Conservation (phyloP, 2,888 invertebrate genomes). For the Clostera curtula region DNA sequence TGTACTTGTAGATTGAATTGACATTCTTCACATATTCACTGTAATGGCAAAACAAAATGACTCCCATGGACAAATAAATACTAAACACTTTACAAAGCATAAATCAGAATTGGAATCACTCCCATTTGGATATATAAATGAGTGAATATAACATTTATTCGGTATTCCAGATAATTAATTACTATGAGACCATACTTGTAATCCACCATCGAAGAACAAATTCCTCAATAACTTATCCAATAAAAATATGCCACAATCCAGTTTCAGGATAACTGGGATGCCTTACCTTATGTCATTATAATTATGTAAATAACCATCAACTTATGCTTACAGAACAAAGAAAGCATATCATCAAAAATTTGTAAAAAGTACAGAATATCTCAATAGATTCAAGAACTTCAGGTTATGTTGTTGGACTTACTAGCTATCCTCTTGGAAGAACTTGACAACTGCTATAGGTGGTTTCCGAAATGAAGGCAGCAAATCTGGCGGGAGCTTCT, state of each 20-base stretch:
- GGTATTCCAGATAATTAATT: too few relatives aligned
- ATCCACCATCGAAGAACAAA: neutral
- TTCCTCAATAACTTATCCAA: neutral
- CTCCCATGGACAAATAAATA: too few relatives aligned
- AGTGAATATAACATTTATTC: too few relatives aligned
- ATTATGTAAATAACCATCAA: constrained; percentile 30
- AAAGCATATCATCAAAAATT: constrained; percentile 9
- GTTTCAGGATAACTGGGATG: constrained; percentile 13
- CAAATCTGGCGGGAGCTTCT: constrained; percentile 80
- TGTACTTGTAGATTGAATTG: constrained; percentile 83
- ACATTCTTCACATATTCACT: constrained; percentile 87
- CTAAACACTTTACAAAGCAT: too few relatives aligned
- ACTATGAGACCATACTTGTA: too few relatives aligned
- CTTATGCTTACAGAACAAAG: constrained; percentile 20
- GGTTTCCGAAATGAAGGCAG: constrained; percentile 78
- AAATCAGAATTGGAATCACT: too few relatives aligned
- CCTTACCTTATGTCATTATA: constrained; percentile 10
- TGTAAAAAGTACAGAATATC: neutral
- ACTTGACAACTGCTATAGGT: constrained; percentile 88
- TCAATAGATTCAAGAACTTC: constrained; percentile 5
- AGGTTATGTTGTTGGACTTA: constrained; percentile 65
- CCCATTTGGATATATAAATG: too few relatives aligned
- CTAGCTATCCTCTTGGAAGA: constrained; percentile 89
- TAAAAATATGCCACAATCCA: constrained; percentile 2
- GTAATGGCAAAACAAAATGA: too few relatives aligned